Conservation (phyloP, 35 echinoderm and acorn worm species). For the Acanthaster planci region DNA sequence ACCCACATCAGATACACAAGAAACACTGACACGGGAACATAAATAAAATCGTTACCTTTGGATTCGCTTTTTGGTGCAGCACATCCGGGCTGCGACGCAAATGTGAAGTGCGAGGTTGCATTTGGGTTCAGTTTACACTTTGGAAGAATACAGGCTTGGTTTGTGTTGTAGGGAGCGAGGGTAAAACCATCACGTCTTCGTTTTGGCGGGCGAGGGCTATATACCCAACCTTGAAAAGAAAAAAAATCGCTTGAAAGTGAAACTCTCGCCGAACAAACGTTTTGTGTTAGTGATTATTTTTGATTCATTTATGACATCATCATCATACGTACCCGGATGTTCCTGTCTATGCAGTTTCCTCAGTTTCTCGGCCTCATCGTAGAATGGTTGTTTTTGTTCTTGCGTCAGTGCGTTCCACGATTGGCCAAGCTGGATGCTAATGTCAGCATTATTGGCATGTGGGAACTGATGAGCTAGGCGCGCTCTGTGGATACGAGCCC, state of each 20-base stretch:
- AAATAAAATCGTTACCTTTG: neutral
- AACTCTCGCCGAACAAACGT: neutral
- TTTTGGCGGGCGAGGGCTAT: conserved; percentile 43
- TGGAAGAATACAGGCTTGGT: neutral
- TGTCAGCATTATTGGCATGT: conserved; percentile 38
- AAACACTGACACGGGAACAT: no score
- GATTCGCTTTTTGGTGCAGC: neutral
- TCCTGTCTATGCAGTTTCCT: conserved; percentile 50
- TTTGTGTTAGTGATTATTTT: no score
- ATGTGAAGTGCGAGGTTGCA: conserved; percentile 18
- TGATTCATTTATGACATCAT: neutral
- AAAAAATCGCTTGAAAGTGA: neutral
- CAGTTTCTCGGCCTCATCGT: conserved; percentile 42
- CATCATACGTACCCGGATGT: conserved; percentile 35
- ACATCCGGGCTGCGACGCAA: neutral
- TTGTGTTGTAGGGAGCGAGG: neutral
- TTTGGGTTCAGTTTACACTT: conserved; percentile 18
- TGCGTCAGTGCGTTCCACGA: conserved; percentile 40
- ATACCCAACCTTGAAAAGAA: conserved; percentile 36
- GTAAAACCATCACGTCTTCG: neutral
- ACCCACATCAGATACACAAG: no score
- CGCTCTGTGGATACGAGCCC: conserved; percentile 42
- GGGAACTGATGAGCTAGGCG: conserved; percentile 31
- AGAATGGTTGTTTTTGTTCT: conserved; percentile 43
- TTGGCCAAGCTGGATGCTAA: conserved; percentile 59